These are phyloP conservation scores for Holacanthella duospinosa DNA, from an alignment of 2,888 invertebrate genomes.

Conservation along the genomic window DNA sequence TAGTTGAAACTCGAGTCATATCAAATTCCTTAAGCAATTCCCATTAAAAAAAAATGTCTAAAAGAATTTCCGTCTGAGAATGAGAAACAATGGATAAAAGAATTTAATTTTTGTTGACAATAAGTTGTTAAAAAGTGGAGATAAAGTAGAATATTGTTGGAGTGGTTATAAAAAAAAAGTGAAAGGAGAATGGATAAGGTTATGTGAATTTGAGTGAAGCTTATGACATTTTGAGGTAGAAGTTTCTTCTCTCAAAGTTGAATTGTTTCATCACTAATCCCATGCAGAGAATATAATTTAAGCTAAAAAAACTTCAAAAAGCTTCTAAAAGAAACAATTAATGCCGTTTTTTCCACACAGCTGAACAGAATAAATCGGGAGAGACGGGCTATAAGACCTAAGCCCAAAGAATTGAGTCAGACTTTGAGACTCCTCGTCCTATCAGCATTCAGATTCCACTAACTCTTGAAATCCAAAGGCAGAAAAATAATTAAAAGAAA, in stretches of 20 bases:
- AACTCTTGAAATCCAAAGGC: conserved; percentile 10
- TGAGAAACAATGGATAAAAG: not conserved
- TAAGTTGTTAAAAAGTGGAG: conserved; percentile 8
- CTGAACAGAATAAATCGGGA: conserved; percentile 37
- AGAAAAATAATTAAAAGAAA: conserved; percentile 39
- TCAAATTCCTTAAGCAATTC: too few species aligned
- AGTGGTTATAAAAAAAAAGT: conserved; percentile 12
- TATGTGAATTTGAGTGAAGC: conserved; percentile 1
- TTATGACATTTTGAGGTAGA: conserved; percentile 25
- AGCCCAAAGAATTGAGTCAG: conserved; percentile 20
- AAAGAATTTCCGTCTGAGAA: not conserved
- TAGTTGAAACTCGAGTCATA: too few species aligned
- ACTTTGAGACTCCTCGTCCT: conserved; percentile 17
- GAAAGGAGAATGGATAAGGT: conserved; percentile 12
- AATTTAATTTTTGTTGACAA: conserved; percentile 14
- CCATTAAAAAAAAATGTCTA: too few species aligned
- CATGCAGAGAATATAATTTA: conserved; percentile 38
- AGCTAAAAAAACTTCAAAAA: conserved; percentile 33
- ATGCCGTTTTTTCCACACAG: conserved; percentile 38
- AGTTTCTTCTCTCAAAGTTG: conserved; percentile 18
- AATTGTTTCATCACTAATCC: conserved; percentile 39
- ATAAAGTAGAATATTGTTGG: conserved; percentile 7
- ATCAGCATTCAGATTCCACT: conserved; percentile 30
- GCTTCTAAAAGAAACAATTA: conserved; percentile 38
- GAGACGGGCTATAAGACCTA: too few species aligned